A percentile compares a stretch with the other conserved stretches of the same genome.
phyloP scores from a whole-genome alignment of 2,888 invertebrate genomes.

The Noctua fimbriata region DNA sequence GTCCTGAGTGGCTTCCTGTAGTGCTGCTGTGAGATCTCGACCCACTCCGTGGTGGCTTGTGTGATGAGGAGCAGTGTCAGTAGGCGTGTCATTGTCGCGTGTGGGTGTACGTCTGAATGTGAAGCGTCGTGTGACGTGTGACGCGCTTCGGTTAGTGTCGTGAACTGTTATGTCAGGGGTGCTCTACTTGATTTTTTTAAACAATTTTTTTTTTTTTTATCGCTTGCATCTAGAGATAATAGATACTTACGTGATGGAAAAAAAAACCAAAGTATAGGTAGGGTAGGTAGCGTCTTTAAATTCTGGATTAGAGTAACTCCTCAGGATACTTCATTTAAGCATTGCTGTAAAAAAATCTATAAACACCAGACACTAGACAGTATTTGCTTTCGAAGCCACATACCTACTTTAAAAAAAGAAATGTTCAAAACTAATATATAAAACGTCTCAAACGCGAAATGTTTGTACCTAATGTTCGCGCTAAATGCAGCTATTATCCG shows the following conservation, averaged over 20 bases:
- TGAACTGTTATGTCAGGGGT: slow-evolving; percentile 76
- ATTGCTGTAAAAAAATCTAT: neutral
- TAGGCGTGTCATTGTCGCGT: slow-evolving; percentile 69
- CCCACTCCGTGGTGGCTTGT: slow-evolving; percentile 80
- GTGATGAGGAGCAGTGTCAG: slow-evolving; percentile 72
- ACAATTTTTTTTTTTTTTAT: neutral
- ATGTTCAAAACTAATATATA: neutral
- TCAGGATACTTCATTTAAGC: neutral
- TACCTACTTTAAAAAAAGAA: neutral
- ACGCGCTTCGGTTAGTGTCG: slow-evolving; percentile 54
- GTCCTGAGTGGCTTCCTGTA: slow-evolving; percentile 74
- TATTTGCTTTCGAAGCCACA: neutral
- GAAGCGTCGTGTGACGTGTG: slow-evolving; percentile 73
- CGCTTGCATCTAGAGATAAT: neutral
- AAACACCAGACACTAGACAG: neutral
- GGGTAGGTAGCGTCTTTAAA: neutral
- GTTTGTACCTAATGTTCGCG: slow-evolving; percentile 38
- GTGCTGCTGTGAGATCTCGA: slow-evolving; percentile 85
- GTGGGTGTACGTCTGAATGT: slow-evolving; percentile 65
- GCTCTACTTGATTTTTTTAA: slow-evolving; percentile 57
- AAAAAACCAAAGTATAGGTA: neutral
- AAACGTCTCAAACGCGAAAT: slow-evolving; percentile 25
- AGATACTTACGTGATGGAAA: neutral
- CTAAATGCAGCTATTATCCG: slow-evolving; percentile 63
- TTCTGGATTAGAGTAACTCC: neutral